These are phyloP conservation scores for Sebastes miniatus DNA, from an alignment of 2,797 vertebrate genomes.

Conservation along the genomic window DNA sequence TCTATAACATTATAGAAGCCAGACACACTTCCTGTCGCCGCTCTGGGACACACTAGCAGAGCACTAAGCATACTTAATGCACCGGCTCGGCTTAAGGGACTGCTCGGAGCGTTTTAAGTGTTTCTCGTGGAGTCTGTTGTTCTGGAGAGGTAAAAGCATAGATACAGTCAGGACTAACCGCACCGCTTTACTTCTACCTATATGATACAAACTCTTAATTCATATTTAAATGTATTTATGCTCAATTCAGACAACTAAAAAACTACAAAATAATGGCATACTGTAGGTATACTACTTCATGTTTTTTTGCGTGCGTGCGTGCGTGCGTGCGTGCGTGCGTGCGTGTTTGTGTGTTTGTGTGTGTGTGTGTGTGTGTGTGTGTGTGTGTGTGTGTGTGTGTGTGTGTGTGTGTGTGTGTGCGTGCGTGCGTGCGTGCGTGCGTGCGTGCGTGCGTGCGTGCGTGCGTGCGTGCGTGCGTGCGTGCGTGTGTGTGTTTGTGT, in stretches of 20 bases:
- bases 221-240: background rate
- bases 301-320: no score
- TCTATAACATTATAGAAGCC: conserved; percentile 26
- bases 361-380: background rate
- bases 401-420: fast-evolving
- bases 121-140: conserved; percentile 8
- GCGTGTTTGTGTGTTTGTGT: conserved; percentile 27
- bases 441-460: no score
- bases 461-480: background rate
- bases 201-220: background rate
- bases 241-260: background rate
- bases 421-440: background rate
- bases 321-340: no score
- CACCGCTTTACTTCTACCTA: background rate
- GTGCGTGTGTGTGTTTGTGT: conserved; percentile 16
- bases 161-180: background rate
- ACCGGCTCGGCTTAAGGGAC: background rate
- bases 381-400: fast-evolving
- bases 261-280: background rate
- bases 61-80: conserved; percentile 43
- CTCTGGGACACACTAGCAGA: conserved; percentile 21
- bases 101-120: conserved; percentile 9
- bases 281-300: background rate
- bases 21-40: conserved; percentile 30
- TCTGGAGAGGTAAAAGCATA: background rate